Conservation (phyloP, 2,797 vertebrate species). For the Amphiprion clarkii region DNA sequence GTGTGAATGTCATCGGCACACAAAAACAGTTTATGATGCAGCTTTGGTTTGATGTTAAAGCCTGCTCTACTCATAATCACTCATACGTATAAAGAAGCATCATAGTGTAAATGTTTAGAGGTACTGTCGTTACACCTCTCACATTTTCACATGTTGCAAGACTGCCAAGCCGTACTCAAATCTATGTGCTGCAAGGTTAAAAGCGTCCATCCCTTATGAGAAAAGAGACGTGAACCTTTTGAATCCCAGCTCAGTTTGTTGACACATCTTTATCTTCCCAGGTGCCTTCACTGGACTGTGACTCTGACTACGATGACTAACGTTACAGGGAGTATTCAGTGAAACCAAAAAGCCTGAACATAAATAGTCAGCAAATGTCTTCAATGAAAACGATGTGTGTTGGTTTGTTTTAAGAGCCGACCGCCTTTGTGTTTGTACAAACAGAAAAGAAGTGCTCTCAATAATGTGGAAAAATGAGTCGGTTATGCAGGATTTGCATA, state of each 20-base stretch:
- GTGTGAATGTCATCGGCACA: no score
- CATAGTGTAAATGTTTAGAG: neutral
- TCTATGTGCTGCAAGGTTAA: neutral
- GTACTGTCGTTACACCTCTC: neutral
- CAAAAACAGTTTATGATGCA: no score
- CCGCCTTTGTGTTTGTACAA: neutral
- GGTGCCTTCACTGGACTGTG: slow-evolving; percentile 26
- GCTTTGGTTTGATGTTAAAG: no score
- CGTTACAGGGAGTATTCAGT: neutral
- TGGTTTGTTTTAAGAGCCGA: neutral
- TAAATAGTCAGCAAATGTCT: slow-evolving; percentile 7
- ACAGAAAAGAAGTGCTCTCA: neutral
- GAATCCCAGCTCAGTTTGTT: slow-evolving; percentile 4
- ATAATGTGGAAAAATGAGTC: neutral
- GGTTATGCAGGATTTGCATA: slow-evolving; percentile 18
- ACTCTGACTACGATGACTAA: slow-evolving; percentile 1
- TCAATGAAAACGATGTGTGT: neutral
- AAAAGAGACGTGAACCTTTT: no score
- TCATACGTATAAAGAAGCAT: neutral
- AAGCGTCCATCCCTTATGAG: no score
- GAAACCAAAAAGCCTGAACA: slow-evolving; percentile 25
- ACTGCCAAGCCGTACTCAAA: neutral
- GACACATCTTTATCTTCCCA: slow-evolving; percentile 17
- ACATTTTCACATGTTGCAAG: neutral
- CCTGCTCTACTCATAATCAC: no score